Percentiles rank a stretch among this genome's conserved stretches.
Conservation (phyloP, 2,888 invertebrate genomes). For the Drosophila lacicola region DNA sequence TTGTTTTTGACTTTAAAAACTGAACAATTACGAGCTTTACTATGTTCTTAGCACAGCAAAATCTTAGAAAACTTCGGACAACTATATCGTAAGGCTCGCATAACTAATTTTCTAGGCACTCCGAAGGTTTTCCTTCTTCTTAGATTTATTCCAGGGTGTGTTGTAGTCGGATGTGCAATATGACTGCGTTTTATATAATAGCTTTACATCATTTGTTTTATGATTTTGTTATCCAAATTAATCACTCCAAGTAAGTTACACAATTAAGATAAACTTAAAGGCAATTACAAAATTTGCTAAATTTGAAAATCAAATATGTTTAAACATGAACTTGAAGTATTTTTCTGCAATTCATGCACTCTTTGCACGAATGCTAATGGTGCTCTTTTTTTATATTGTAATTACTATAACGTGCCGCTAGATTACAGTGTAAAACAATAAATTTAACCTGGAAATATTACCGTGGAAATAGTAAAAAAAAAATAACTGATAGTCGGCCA, state of each 20-base stretch:
- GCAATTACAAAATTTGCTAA: background rate
- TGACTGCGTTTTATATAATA: background rate
- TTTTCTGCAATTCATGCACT: constrained; percentile 34
- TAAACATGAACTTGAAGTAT: constrained; percentile 36
- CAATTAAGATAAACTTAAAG: constrained; percentile 1
- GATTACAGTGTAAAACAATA: background rate
- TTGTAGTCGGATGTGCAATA: background rate
- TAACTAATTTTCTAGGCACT: too few relatives aligned
- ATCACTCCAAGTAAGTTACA: constrained; percentile 23
- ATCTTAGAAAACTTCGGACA: background rate
- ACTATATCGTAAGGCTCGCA: background rate
- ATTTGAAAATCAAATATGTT: constrained; percentile 1
- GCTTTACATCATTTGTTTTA: constrained; percentile 2
- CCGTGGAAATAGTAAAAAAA: background rate
- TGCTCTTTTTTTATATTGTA: background rate
- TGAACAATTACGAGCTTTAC: too few relatives aligned
- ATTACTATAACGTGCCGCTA: background rate
- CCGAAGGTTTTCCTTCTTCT: background rate
- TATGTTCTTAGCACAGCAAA: too few relatives aligned
- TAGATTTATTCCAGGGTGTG: background rate
- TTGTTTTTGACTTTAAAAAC: too few relatives aligned
- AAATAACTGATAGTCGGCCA: too few relatives aligned
- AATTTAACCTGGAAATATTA: background rate
- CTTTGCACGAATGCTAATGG: constrained; percentile 6
- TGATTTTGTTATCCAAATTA: constrained; percentile 21